Evolutionary conservation across 1,140 invertebrate genomes (phyloP), one percentile per base, ranked within the genome.

Genomic region (Drosophila aff.): DNA sequence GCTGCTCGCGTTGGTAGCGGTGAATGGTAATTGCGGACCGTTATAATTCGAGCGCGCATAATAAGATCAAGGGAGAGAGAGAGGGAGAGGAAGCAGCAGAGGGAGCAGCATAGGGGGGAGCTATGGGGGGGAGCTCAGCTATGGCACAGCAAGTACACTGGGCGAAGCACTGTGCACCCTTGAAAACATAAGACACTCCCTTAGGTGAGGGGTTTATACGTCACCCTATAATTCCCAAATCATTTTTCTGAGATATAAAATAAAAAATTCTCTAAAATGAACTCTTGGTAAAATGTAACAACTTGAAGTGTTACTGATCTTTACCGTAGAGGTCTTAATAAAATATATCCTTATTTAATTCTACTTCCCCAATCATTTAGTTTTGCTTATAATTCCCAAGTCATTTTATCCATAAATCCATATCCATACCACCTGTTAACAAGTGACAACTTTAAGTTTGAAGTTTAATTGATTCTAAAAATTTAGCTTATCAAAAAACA

Each of bases 1-100:
- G 62, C 64, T 55, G 52, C 55, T 68, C 49, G 79, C 73, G 16
- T 87, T 87, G 80, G 57, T 89, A 89, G 84, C 84, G 84, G 84
- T 89, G 84, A 89, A 89, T 89, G 84, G 84, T 89, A 89, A 89
- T 89, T 84, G 84, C 78, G 66, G 76, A 89, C 84, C 84, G 84
- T 89, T 89, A 89, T 83, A 81, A 84, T 89, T 64, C 84, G 81
- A 87, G 84, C 79, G 84, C 67, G 84, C 81, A 89, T 89, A 87
- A 87, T 89, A 84, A 89, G 84, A 80, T 71, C 72, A 47, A 71
- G 72, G 57, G 38, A 10, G 38, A 10, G 9, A 5, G 9, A 2
- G 26, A 13, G 10, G 9, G 16, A 28, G 28, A 8, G 28, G 9
- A 7, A 28, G 26, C 4, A 4, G 9, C 3, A 4, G 26, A 28